Evolutionary conservation across 2,888 invertebrate species (phyloP).

Genomic region (Lucinisca nassula): DNA sequence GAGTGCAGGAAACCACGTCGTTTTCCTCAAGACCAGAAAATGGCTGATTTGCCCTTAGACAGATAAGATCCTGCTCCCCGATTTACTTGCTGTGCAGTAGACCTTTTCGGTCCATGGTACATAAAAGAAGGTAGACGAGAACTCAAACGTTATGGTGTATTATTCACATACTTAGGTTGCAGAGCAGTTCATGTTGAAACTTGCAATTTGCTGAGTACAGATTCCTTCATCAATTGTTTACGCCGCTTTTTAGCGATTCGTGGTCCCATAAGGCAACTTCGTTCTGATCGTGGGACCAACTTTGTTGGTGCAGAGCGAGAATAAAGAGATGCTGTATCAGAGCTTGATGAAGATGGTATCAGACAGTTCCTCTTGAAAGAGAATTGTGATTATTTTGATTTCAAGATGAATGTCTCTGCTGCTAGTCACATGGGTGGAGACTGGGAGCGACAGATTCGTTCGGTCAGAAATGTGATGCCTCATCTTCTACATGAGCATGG

Average conservation of each 20-base stretch:
- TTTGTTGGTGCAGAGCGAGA: constrained; percentile 72
- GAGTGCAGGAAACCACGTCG: constrained; percentile 76
- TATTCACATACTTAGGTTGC: constrained; percentile 83
- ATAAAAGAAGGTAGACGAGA: constrained; percentile 75
- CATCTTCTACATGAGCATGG: constrained; percentile 41
- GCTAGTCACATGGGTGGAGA: constrained; percentile 76
- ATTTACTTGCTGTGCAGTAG: constrained; percentile 83
- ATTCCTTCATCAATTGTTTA: constrained; percentile 68
- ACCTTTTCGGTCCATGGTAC: constrained; percentile 83
- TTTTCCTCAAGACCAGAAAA: constrained; percentile 73
- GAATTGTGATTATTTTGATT: constrained; percentile 14
- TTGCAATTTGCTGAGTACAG: constrained; percentile 58
- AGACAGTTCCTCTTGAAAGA: constrained; percentile 1
- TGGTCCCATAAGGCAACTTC: constrained; percentile 63
- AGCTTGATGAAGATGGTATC: constrained; percentile 6
- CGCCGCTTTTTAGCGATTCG: constrained; percentile 69
- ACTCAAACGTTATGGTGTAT: constrained; percentile 79
- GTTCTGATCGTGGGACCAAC: constrained; percentile 74
- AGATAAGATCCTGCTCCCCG: constrained; percentile 77
- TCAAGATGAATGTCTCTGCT: constrained; percentile 69
- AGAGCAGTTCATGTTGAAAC: constrained; percentile 82
- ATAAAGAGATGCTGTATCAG: constrained; percentile 2
- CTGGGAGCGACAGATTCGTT: constrained; percentile 76
- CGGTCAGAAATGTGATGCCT: constrained; percentile 63
- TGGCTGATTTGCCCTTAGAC: constrained; percentile 83